Conservation (phyloP, 23 tunicate genomes). For the Botrylloides violaceus region DNA sequence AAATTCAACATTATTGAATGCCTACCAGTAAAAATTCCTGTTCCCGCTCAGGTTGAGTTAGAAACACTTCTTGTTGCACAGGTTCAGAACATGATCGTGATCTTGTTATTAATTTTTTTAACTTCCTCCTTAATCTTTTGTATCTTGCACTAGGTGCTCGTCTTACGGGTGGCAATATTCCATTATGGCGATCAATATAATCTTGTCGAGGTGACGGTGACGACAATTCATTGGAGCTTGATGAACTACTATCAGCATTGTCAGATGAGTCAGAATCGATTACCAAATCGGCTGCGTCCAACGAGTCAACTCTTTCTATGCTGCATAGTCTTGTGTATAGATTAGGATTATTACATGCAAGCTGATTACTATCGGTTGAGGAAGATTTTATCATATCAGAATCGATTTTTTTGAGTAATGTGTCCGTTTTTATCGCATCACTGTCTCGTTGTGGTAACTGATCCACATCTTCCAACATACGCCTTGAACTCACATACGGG, state of each 20-base stretch:
- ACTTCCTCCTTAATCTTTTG: constrained; percentile 68
- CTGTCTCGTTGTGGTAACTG: not conserved
- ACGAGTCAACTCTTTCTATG: not conserved
- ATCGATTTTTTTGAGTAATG: not conserved
- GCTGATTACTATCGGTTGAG: not conserved
- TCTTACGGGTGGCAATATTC: constrained; percentile 4
- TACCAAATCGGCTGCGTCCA: not conserved
- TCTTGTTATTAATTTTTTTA: constrained; percentile 46
- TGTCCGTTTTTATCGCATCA: not conserved
- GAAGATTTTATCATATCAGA: not conserved
- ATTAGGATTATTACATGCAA: not conserved
- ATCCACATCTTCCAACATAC: not conserved
- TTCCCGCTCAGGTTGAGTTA: constrained; percentile 7
- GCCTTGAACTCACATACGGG: not conserved
- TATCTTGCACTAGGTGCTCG: constrained; percentile 67
- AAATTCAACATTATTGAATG: no score
- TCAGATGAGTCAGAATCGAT: constrained; percentile 11
- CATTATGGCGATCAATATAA: not conserved
- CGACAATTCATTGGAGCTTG: constrained; percentile 4
- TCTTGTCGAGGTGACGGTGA: constrained; percentile 2
- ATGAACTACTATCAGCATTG: not conserved
- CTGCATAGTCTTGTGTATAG: not conserved
- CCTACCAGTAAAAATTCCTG: constrained; percentile 12
- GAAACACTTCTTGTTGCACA: constrained; percentile 4
- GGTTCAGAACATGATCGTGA: not conserved